These are phyloP conservation scores for Bujurquina vittata DNA, from an alignment of 2,113 vertebrate species.

Conservation along the genomic window DNA sequence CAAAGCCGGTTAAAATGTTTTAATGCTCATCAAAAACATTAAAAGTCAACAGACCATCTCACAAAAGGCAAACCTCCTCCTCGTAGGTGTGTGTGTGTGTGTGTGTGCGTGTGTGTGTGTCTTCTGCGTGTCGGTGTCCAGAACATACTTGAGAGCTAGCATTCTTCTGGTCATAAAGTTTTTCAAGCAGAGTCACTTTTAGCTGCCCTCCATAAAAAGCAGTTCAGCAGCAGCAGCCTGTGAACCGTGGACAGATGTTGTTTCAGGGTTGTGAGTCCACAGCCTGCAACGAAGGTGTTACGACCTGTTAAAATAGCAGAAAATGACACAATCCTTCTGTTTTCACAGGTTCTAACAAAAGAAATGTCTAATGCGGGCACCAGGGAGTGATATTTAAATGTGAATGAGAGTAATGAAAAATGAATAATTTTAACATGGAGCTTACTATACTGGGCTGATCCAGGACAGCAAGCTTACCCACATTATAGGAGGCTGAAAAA, in stretches of 20 bases:
- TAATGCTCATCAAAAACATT: neutral
- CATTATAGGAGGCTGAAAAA: neutral
- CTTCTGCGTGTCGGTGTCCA: neutral
- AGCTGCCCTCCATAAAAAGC: too few relatives aligned
- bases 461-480: too few relatives aligned
- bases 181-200: too few relatives aligned
- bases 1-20: conserved; percentile 3
- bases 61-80: neutral
- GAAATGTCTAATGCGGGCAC: neutral
- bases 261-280: too few relatives aligned
- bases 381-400: neutral
- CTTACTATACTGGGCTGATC: too few relatives aligned
- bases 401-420: too few relatives aligned
- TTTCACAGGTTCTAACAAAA: too few relatives aligned
- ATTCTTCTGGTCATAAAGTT: too few relatives aligned
- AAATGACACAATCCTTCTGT: neutral
- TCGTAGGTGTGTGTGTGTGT: neutral
- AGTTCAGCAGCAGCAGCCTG: too few relatives aligned
- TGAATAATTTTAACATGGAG: too few relatives aligned
- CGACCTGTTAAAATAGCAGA: neutral
- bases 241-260: too few relatives aligned
- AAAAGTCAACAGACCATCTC: rapidly evolving
- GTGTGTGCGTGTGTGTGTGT: neutral
- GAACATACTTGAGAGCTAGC: neutral
- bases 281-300: too few relatives aligned